A percentile compares a stretch with the other conserved stretches of the same genome.
phyloP scores from a whole-genome alignment of 2,888 invertebrate species.

The Ormyrus pomaceus region DNA sequence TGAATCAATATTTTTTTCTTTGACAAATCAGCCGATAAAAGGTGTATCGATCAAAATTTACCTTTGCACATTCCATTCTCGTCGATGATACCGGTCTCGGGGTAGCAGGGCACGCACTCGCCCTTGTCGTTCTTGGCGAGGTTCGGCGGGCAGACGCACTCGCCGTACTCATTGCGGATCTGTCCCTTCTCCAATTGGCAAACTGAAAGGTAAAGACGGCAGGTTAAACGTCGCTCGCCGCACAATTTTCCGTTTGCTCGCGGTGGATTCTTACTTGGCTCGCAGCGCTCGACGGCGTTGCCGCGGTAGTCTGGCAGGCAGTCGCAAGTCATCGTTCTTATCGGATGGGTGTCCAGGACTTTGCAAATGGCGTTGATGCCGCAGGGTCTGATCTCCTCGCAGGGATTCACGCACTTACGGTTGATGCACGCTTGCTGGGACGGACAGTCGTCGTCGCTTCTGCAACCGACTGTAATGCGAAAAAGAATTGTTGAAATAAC shows the following conservation, averaged over 20 bases:
- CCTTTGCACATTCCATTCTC: slow-evolving; percentile 85
- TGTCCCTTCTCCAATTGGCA: slow-evolving; percentile 84
- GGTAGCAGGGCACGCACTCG: slow-evolving; percentile 85
- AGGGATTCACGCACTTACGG: slow-evolving; percentile 89
- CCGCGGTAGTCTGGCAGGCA: slow-evolving; percentile 91
- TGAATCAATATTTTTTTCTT: neutral
- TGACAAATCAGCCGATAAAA: neutral
- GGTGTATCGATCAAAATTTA: neutral
- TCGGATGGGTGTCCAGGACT: slow-evolving; percentile 87
- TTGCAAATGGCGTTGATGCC: slow-evolving; percentile 88
- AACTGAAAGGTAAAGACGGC: slow-evolving; percentile 60
- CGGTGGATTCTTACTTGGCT: slow-evolving; percentile 79
- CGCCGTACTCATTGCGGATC: slow-evolving; percentile 80
- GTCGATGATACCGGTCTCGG: slow-evolving; percentile 87
- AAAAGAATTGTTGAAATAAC: slow-evolving; percentile 3
- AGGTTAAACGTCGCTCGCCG: too few relatives aligned
- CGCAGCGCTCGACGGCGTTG: slow-evolving; percentile 90
- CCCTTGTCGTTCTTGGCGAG: slow-evolving; percentile 86
- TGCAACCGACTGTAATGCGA: slow-evolving; percentile 77
- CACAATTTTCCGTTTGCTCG: too few relatives aligned
- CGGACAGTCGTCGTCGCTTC: slow-evolving; percentile 88
- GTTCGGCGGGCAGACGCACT: slow-evolving; percentile 86
- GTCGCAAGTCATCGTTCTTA: slow-evolving; percentile 92
- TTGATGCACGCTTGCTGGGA: slow-evolving; percentile 89
- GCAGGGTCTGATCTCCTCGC: slow-evolving; percentile 86